Evolutionary conservation across 2,888 invertebrate species (phyloP).

Genomic region (Nephrotoma guestfalica): DNA sequence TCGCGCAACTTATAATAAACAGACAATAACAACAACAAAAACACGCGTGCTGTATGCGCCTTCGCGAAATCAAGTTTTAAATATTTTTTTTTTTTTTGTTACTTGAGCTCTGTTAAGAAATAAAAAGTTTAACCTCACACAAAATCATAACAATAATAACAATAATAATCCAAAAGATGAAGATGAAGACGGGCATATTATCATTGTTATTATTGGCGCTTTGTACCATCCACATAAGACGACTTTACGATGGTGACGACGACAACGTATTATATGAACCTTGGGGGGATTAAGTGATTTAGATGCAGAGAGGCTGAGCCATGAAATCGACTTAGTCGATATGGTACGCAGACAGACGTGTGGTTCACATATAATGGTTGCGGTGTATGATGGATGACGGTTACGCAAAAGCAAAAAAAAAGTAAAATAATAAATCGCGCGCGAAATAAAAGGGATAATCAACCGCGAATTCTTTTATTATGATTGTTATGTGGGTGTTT

Average conservation of each 20-base stretch:
- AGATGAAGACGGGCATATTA: neutral
- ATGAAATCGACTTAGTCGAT: neutral
- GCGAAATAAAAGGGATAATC: neutral
- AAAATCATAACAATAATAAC: neutral
- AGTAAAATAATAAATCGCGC: neutral
- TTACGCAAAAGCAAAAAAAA: neutral
- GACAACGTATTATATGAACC: neutral
- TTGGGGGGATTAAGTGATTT: neutral
- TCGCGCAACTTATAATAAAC: neutral
- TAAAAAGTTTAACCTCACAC: neutral
- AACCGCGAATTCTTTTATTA: neutral
- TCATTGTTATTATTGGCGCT: neutral
- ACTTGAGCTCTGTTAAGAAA: neutral
- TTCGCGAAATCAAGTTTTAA: neutral
- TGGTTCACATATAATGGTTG: neutral
- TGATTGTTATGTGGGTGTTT: neutral
- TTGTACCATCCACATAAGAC: neutral
- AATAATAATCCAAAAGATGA: neutral
- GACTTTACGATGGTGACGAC: neutral
- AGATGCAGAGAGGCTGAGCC: neutral
- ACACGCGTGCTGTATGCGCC: conserved; percentile 3
- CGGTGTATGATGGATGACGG: neutral
- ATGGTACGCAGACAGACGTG: neutral
- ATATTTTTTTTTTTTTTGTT: neutral
- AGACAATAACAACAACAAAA: neutral